Evolutionary conservation across 2,113 vertebrate genomes (phyloP).

Genomic region (Brachypodius melanocephalos): DNA sequence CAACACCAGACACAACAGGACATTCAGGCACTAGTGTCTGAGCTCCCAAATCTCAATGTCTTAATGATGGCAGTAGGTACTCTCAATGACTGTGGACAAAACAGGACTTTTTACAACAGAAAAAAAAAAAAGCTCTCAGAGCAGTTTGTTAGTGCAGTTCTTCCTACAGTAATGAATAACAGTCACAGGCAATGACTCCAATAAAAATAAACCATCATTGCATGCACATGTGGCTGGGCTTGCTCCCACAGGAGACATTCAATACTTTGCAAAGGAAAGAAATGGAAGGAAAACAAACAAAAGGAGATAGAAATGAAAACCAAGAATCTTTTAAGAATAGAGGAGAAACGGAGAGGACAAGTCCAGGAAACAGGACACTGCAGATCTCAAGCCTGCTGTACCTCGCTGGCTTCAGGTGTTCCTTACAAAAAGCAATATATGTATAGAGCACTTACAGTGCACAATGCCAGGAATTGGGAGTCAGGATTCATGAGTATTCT

Average conservation of each 20-base stretch:
- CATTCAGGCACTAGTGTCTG: not conserved
- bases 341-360: not conserved
- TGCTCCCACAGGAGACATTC: slow-evolving; percentile 36
- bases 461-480: not conserved
- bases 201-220: slow-evolving; percentile 55
- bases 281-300: slow-evolving; percentile 45
- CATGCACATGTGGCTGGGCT: not conserved
- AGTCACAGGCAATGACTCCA: slow-evolving; percentile 28
- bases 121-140: not conserved
- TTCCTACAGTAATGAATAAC: slow-evolving; percentile 60
- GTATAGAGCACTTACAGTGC: not conserved
- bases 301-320: slow-evolving; percentile 44
- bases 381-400: not conserved
- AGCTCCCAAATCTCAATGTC: not conserved
- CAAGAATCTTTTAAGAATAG: slow-evolving; percentile 5
- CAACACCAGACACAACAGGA: not conserved
- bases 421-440: not conserved
- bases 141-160: slow-evolving; percentile 24
- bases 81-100: not conserved
- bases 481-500: not conserved
- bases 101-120: slow-evolving; percentile 22
- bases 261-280: slow-evolving; percentile 44
- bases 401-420: not conserved
- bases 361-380: not conserved
- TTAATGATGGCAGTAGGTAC: not conserved